These are phyloP conservation scores for Epinephelus coioides DNA, from an alignment of 2,797 vertebrate genomes.

Conservation along the genomic window DNA sequence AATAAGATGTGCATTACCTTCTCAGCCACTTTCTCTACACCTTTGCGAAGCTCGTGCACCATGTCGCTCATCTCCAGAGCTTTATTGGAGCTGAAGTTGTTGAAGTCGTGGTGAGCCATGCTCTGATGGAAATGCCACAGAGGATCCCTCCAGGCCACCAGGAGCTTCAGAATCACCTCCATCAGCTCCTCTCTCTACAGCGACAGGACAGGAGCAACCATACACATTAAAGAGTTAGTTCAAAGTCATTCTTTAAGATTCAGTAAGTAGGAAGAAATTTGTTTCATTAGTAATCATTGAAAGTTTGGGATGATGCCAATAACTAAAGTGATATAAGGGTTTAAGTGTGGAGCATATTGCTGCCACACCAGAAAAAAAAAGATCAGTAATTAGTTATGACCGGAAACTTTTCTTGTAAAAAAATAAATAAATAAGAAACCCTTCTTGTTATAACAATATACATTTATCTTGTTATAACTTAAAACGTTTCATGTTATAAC, in stretches of 20 bases:
- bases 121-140: slow-evolving; percentile 87
- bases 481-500: no score
- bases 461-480: no score
- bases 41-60: slow-evolving; percentile 86
- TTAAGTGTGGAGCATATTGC: no score
- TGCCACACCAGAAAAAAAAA: no score
- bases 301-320: background rate
- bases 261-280: no score
- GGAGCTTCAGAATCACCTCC: slow-evolving; percentile 87
- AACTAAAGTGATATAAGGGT: background rate
- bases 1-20: slow-evolving; percentile 70
- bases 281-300: background rate
- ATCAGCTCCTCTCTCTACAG: slow-evolving; percentile 87
- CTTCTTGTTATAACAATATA: no score
- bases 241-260: background rate
- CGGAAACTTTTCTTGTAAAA: no score
- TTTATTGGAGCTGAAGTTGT: slow-evolving; percentile 86
- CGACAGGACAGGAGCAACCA: background rate
- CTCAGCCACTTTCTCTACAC: slow-evolving; percentile 88
- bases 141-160: slow-evolving; percentile 89
- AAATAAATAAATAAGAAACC: no score
- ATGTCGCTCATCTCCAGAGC: slow-evolving; percentile 88
- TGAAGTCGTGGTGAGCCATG: slow-evolving; percentile 81
- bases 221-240: background rate
- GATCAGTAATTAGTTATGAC: no score